phyloP scores from a whole-genome alignment of 2,888 invertebrate genomes.

The Lasioglossum zephyrum region DNA sequence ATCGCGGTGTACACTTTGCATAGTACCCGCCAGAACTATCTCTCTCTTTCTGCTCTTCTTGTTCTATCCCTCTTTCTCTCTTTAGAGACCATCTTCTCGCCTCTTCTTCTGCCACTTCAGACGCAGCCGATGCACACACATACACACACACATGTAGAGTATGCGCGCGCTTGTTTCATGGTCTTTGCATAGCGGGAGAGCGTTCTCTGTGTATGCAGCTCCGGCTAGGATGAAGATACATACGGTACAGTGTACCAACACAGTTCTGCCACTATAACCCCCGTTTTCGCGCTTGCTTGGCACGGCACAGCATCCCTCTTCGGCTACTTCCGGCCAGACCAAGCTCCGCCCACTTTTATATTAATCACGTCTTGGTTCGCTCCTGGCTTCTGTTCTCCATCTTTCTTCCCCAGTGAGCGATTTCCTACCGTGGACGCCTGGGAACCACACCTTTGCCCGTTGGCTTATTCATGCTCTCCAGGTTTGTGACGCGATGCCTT shows the following conservation, averaged over 20 bases:
- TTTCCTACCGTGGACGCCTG: slow-evolving; percentile 80
- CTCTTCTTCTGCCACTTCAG: slow-evolving; percentile 67
- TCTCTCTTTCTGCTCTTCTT: slow-evolving; percentile 35
- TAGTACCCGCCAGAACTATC: slow-evolving; percentile 56
- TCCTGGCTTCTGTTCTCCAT: slow-evolving; percentile 78
- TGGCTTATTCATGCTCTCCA: slow-evolving; percentile 81
- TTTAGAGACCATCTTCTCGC: slow-evolving; percentile 64
- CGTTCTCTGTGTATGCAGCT: slow-evolving; percentile 59
- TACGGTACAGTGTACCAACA: slow-evolving; percentile 66
- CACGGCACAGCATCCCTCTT: slow-evolving; percentile 81
- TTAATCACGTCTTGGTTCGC: slow-evolving; percentile 84
- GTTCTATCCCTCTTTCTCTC: not conserved
- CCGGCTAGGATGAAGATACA: slow-evolving; percentile 62
- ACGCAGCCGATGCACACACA: slow-evolving; percentile 38
- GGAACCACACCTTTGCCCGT: slow-evolving; percentile 83
- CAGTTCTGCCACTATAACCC: slow-evolving; percentile 71
- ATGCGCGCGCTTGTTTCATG: slow-evolving; percentile 16
- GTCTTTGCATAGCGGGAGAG: slow-evolving; percentile 17
- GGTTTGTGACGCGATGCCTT: slow-evolving; percentile 63
- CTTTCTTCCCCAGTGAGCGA: slow-evolving; percentile 81
- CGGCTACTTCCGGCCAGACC: slow-evolving; percentile 82
- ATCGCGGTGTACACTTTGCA: slow-evolving; percentile 66
- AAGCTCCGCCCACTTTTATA: slow-evolving; percentile 84
- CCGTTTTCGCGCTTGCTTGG: slow-evolving; percentile 81
- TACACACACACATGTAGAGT: slow-evolving; percentile 31